Conservation (phyloP, 1,140 invertebrate genomes). For the Zaprionus davidi region DNA sequence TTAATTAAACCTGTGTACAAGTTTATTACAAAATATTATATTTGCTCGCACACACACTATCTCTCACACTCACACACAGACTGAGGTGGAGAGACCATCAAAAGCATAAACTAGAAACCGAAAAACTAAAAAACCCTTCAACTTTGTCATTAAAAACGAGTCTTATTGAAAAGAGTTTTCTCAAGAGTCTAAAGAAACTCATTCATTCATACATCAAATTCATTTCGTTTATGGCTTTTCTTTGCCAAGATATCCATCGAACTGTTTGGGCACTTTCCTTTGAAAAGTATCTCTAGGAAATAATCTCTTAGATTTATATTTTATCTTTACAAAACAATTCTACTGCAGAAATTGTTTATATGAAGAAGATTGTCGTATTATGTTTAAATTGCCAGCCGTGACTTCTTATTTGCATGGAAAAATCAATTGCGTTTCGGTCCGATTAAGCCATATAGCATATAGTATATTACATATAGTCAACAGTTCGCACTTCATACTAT, state of each 20-base stretch:
- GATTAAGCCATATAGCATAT: not conserved
- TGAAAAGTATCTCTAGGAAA: not conserved
- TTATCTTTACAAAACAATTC: not conserved
- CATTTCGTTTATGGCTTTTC: not conserved
- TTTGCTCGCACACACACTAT: constrained; percentile 59
- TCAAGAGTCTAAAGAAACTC: not conserved
- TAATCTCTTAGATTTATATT: not conserved
- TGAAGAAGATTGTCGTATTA: not conserved
- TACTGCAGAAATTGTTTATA: too few relatives aligned
- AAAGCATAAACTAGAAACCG: constrained; percentile 17
- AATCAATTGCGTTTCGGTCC: not conserved
- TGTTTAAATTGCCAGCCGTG: too few relatives aligned
- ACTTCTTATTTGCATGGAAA: not conserved
- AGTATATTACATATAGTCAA: not conserved
- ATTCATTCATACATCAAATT: not conserved
- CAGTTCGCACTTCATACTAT: too few relatives aligned
- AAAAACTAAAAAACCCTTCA: constrained; percentile 11
- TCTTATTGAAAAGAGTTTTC: constrained; percentile 4
- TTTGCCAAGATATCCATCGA: not conserved
- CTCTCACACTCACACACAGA: not conserved
- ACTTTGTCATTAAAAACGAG: constrained; percentile 4
- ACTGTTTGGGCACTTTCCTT: not conserved
- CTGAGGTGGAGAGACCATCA: constrained; percentile 32
- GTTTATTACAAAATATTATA: constrained; percentile 82
- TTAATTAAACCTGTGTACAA: constrained; percentile 78